These are phyloP conservation scores for Propithecus perrieri DNA, from an alignment of 2,797 vertebrate genomes.

Conservation along the genomic window DNA sequence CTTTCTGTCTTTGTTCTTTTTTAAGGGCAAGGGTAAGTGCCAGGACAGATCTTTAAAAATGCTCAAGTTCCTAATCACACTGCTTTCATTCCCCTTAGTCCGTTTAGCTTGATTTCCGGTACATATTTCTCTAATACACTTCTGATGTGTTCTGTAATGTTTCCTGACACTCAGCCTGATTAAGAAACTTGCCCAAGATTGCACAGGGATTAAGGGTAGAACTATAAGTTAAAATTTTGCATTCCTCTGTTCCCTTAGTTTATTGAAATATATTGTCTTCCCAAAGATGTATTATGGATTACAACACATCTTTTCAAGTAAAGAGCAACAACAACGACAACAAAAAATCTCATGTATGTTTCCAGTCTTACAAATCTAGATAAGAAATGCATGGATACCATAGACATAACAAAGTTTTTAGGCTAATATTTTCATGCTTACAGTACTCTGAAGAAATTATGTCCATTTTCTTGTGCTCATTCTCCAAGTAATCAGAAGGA, in stretches of 20 bases:
- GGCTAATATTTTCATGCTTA: not conserved
- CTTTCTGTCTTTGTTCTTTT: not conserved
- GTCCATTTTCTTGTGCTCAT: not conserved
- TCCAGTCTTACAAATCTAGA: not conserved
- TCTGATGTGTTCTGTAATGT: not conserved
- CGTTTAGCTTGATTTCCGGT: not conserved
- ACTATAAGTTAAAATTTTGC: not conserved
- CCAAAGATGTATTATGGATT: not conserved
- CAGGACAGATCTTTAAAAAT: not conserved
- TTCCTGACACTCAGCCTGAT: conserved; percentile 35
- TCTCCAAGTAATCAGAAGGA: not conserved
- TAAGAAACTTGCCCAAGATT: conserved; percentile 25
- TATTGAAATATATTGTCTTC: not conserved
- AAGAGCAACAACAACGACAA: not conserved
- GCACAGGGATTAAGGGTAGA: not conserved
- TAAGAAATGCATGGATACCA: not conserved
- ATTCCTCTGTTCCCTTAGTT: not conserved
- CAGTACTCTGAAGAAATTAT: not conserved
- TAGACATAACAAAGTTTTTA: not conserved
- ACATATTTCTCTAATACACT: not conserved
- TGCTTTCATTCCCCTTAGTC: not conserved
- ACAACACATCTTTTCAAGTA: not conserved
- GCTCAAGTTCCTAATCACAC: not conserved
- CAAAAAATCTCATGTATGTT: not conserved
- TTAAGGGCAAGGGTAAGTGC: not conserved